Conservation (phyloP, 1,140 invertebrate genomes). For the Babylonia areolata region DNA sequence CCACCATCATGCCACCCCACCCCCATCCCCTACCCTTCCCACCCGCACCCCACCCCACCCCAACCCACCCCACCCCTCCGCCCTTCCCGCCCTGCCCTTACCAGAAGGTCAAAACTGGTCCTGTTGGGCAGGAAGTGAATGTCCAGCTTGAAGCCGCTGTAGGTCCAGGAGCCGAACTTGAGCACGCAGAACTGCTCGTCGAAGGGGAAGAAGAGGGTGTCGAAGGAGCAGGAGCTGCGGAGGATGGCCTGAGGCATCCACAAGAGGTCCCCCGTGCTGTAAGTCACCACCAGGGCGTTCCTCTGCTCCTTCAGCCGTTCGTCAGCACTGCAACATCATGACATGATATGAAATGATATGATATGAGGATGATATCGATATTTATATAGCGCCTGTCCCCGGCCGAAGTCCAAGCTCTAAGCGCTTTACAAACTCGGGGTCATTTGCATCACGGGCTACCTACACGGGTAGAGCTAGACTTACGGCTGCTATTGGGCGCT, state of each 20-base stretch:
- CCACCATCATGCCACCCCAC: not conserved
- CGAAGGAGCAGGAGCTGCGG: conserved; percentile 92
- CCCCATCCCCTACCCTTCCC: not conserved
- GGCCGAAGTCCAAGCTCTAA: no score
- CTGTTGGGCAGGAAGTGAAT: conserved; percentile 65
- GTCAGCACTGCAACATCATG: conserved; percentile 68
- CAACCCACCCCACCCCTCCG: not conserved
- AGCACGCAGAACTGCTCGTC: conserved; percentile 73
- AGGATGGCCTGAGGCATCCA: conserved; percentile 99
- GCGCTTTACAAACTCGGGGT: no score
- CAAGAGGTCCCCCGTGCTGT: conserved; percentile 92
- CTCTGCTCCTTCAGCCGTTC: conserved; percentile 73
- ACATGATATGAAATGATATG: not conserved
- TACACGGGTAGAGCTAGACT: no score
- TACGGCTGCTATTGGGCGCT: no score
- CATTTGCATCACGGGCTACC: no score
- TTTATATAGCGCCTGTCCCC: no score
- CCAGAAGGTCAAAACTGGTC: conserved; percentile 29
- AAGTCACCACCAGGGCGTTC: conserved; percentile 72
- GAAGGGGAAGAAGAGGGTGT: conserved; percentile 78
- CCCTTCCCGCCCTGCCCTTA: no score
- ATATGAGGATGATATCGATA: no score
- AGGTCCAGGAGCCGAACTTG: conserved; percentile 76
- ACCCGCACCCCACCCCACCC: not conserved
- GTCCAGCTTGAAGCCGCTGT: conserved; percentile 73